Evolutionary conservation across 2,797 vertebrate genomes (phyloP).

Genomic region (Uromys caudimaculatus): DNA sequence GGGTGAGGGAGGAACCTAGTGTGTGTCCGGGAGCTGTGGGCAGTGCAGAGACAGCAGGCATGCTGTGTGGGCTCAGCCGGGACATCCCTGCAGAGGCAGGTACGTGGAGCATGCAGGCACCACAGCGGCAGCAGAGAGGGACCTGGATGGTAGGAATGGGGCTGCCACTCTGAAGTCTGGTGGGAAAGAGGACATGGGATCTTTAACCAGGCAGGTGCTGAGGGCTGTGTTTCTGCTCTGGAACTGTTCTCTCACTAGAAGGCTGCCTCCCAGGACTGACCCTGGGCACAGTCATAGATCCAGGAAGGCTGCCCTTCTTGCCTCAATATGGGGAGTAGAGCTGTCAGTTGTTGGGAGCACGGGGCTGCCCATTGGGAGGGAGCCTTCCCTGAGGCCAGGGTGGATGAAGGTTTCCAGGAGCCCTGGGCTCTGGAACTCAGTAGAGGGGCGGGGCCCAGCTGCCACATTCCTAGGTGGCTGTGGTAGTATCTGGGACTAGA

Average conservation of each 20-base stretch:
- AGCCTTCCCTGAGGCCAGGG: neutral
- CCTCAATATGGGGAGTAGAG: neutral
- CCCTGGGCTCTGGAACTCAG: neutral
- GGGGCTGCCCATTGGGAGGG: neutral
- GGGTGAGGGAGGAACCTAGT: slow-evolving; percentile 66
- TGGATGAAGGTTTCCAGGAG: neutral
- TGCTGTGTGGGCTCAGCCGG: slow-evolving; percentile 97
- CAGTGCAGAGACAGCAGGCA: slow-evolving; percentile 86
- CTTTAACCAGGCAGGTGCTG: no score
- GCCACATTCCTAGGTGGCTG: neutral
- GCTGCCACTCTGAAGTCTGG: neutral
- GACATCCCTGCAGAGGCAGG: slow-evolving; percentile 92
- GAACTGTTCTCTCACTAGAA: neutral
- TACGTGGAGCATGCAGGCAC: slow-evolving; percentile 86
- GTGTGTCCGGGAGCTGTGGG: slow-evolving; percentile 70
- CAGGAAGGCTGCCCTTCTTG: neutral
- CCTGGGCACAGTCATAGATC: neutral
- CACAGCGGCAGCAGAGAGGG: neutral
- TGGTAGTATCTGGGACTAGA: neutral
- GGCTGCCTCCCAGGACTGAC: neutral
- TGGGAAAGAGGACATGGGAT: neutral
- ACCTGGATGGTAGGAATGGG: neutral
- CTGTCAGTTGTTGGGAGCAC: neutral
- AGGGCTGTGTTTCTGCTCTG: neutral
- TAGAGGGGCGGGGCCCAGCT: neutral